Evolutionary conservation across 2,113 vertebrate species (phyloP), one percentile per base, ranked within the genome.

Genomic region (Morone chrysops): DNA sequence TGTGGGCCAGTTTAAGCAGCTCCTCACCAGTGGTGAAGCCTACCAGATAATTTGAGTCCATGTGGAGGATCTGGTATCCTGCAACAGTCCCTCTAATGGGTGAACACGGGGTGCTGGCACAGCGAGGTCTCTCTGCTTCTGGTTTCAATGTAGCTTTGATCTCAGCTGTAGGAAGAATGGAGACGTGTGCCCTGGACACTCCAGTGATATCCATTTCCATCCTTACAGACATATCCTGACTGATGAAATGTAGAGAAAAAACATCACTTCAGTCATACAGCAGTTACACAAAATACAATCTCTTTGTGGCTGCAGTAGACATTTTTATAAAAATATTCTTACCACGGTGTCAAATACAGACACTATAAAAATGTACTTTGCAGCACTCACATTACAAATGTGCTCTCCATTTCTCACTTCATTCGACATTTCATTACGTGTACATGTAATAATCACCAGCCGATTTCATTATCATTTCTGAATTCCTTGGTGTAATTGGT

Each of bases 31-130:
- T 99, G 0, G 97, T 96, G 91, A 99, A 99, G 87, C 98, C 97
- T 48, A 99, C 97, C 87, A 99, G 89, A 81, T 97, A 99, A 94
- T 98, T 98, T 17, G 97, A 97, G 95, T 99, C 97, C 97, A 99
- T 98, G 92, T 97, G 98, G 73, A 99, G 96, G 86, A 99, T 98
- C 92, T 99, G 97, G 91, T 99, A 99, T 18, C 97, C 97, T 0
- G 97, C 96, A 67, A 97, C 95, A 1, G 95, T 98, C 67, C 92
- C 96, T 83, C 96, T 96, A 93, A 98, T 95, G 0, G 98, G 98
- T 0, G 98, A 99, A 87, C 97, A 99, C 0, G 98, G 98, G 0
- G 97, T 99, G 92, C 97, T 99, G 88, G 98, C 96, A 79, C 98
- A 98, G 69, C 98, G 97, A 0, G 97, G 98, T 70, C 96, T 96